Evolutionary conservation across 2,888 invertebrate species (phyloP).

Genomic region (Catocala sponsa): DNA sequence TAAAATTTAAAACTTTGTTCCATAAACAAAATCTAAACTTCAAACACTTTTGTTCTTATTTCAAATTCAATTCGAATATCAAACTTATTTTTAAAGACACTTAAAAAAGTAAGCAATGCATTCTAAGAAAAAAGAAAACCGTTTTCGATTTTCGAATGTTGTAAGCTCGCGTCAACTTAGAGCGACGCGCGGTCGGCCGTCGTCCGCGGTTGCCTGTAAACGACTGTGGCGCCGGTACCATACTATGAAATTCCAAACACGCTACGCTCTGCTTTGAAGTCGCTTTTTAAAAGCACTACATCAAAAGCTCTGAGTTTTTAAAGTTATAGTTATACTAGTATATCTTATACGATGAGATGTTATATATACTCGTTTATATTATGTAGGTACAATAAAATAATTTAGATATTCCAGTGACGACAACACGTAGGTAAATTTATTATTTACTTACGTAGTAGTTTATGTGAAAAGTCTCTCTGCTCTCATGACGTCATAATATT

Average conservation of each 20-base stretch:
- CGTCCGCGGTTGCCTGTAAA: constrained; percentile 32
- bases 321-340: not conserved
- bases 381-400: too few relatives aligned
- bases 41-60: too few relatives aligned
- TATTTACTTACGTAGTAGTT: too few relatives aligned
- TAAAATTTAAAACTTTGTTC: too few relatives aligned
- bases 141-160: constrained; percentile 27
- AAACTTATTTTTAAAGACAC: too few relatives aligned
- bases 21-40: too few relatives aligned
- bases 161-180: constrained; percentile 32
- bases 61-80: too few relatives aligned
- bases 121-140: not conserved
- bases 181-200: constrained; percentile 40
- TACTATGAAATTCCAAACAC: constrained; percentile 4
- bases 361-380: too few relatives aligned
- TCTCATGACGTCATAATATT: too few relatives aligned
- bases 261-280: not conserved
- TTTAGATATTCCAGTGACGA: too few relatives aligned
- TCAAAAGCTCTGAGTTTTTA: not conserved
- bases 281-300: constrained; percentile 26
- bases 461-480: too few relatives aligned
- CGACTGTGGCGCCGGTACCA: constrained; percentile 32
- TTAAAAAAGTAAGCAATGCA: not conserved
- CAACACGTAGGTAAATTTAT: too few relatives aligned
- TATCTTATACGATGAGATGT: not conserved